phyloP scores from a whole-genome alignment of 2,888 invertebrate species.

The Zhuqinia jingwanae region DNA sequence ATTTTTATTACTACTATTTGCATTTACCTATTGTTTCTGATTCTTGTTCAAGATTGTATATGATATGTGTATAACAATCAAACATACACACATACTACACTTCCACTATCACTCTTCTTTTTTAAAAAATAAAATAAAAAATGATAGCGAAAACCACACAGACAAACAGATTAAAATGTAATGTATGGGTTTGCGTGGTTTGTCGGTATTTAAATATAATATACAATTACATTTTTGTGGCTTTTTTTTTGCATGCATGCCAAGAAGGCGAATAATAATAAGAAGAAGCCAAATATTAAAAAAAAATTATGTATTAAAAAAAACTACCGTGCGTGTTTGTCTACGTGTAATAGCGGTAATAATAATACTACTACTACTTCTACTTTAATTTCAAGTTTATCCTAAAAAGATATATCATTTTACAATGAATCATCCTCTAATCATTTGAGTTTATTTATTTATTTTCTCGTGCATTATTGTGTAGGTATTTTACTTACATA shows the following conservation, averaged over 20 bases:
- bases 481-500: too few relatives aligned
- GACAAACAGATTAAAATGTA: background rate
- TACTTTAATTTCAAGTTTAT: slow-evolving; percentile 36
- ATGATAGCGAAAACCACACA: too few relatives aligned
- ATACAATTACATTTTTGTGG: background rate
- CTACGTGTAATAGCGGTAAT: slow-evolving; percentile 9
- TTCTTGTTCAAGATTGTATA: too few relatives aligned
- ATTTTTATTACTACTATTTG: background rate
- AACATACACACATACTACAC: background rate
- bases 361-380: slow-evolving; percentile 8
- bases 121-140: background rate
- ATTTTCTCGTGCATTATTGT: too few relatives aligned
- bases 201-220: slow-evolving; percentile 9
- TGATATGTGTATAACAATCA: too few relatives aligned
- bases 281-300: too few relatives aligned
- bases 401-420: slow-evolving; percentile 36
- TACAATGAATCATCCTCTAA: slow-evolving; percentile 16
- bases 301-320: too few relatives aligned
- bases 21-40: background rate
- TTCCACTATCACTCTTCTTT: background rate
- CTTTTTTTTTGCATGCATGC: slow-evolving; percentile 12
- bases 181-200: background rate
- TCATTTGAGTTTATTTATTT: background rate
- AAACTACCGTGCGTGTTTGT: too few relatives aligned
- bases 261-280: slow-evolving; percentile 10